Conservation (phyloP, 2,797 vertebrate species). For the Acridotheres tristis region DNA sequence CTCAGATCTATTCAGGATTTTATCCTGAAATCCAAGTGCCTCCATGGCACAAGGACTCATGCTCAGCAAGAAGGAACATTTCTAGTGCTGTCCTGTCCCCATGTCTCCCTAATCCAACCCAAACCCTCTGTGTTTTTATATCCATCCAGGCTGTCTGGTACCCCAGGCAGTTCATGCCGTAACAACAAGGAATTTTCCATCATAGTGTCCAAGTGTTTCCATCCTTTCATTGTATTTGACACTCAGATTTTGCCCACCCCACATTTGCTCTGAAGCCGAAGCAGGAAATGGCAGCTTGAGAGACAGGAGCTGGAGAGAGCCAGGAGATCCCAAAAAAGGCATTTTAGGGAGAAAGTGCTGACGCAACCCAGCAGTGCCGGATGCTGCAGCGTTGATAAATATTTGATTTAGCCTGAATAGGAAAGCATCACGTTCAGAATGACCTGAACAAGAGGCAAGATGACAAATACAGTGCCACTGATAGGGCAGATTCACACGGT, state of each 20-base stretch:
- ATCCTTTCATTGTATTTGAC: not conserved
- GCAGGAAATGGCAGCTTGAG: not conserved
- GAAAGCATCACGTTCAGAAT: not conserved
- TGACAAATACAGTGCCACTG: not conserved
- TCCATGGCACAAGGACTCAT: not conserved
- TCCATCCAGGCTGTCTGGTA: not conserved
- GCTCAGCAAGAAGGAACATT: not conserved
- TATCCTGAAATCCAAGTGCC: not conserved
- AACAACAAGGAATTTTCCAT: slow-evolving; percentile 3
- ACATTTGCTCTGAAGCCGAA: not conserved
- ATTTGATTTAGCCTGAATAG: slow-evolving; percentile 4
- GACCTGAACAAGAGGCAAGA: not conserved
- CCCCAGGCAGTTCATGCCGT: not conserved
- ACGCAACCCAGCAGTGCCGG: not conserved
- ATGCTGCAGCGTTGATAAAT: slow-evolving; percentile 5
- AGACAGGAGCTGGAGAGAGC: not conserved
- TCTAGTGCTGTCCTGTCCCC: fast-evolving
- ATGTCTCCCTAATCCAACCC: not conserved
- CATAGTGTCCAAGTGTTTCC: not conserved
- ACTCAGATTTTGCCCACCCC: not conserved
- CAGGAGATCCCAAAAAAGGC: not conserved
- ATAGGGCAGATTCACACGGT: not conserved
- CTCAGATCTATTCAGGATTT: not conserved
- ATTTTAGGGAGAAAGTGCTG: not conserved
- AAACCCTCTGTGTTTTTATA: not conserved